Base-by-base conservation (phyloP, 1,140 invertebrate species). In the Galleria mellonella region DNA sequence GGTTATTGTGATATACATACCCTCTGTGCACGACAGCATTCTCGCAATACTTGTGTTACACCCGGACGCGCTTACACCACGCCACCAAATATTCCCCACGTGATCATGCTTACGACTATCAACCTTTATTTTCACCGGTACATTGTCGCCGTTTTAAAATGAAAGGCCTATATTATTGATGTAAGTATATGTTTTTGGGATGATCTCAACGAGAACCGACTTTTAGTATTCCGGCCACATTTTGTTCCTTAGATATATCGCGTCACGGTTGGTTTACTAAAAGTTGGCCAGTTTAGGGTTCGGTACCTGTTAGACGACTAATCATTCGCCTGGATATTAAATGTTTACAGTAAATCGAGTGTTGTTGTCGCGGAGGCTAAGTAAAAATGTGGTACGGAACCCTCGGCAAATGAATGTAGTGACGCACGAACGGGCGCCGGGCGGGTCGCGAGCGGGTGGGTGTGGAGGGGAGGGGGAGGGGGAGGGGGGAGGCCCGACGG, bases 131-230 rank as follows among this genome's bases (percentile, higher is more conserved):
- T 60, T 57, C 37, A 57, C 47, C 47, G 27, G 37, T 46, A 51
- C 28, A 53, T 55, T 55, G 55, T 57, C 58, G 62, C 54, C 38
- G 32, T 29, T 36, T 41, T 45, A 35, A 51, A 54, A 51, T 59
- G n/a, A n/a, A 60, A 54, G 68, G 66, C 65, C 65, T 69, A 70
- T 54, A 57, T 59, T 44, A 44, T 39, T 32, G 33, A 55, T 44
- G 35, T 51, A 32, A 43, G 47, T 35, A 51, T n/a, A 43, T 31
- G 17, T 48, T 36, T 45, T 56, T 48, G 44, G 38, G 35, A 39
- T 54, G 58, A 61, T 69, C 53, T 56, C 43, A 62, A 31, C 50
- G 23, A 36, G 37, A 51, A 35, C 50, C 50, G 51, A 52, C 51
- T 59, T 63, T 72, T 62, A 55, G 57, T 65, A 51, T 51, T 49